A percentile compares a stretch with the other conserved stretches of the same genome.
Evolutionary conservation across 2,113 vertebrate species (phyloP).

Genomic region (Upupa epops): DNA sequence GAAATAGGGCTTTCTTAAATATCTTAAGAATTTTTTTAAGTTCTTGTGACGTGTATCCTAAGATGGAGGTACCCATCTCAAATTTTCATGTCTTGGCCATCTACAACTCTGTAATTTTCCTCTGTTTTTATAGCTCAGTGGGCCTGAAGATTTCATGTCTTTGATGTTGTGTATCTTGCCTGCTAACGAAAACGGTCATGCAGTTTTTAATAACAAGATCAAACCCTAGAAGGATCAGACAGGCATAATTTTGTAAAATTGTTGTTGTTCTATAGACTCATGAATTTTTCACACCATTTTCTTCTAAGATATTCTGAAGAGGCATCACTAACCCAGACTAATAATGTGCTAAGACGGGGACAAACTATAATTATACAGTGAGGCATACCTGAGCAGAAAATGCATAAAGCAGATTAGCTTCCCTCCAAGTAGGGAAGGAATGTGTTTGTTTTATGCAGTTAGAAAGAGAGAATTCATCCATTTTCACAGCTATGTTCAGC

Average conservation of each 20-base stretch:
- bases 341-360: fast-evolving
- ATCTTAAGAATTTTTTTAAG: neutral
- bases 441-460: neutral
- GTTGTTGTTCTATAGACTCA: neutral
- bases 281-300: neutral
- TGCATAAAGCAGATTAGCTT: neutral
- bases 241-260: neutral
- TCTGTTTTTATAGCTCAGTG: neutral
- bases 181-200: neutral
- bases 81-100: neutral
- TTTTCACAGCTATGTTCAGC: neutral
- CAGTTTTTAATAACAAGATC: neutral
- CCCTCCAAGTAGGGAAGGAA: neutral
- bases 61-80: neutral
- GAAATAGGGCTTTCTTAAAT: neutral
- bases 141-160: neutral
- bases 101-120: neutral
- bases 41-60: neutral
- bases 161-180: neutral
- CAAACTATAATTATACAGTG: neutral
- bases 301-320: neutral
- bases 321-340: neutral
- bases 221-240: neutral
- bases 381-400: neutral
- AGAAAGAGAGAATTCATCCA: neutral